These are phyloP conservation scores for Cheilosia vulpina DNA, from an alignment of 2,888 invertebrate species.

Conservation along the genomic window DNA sequence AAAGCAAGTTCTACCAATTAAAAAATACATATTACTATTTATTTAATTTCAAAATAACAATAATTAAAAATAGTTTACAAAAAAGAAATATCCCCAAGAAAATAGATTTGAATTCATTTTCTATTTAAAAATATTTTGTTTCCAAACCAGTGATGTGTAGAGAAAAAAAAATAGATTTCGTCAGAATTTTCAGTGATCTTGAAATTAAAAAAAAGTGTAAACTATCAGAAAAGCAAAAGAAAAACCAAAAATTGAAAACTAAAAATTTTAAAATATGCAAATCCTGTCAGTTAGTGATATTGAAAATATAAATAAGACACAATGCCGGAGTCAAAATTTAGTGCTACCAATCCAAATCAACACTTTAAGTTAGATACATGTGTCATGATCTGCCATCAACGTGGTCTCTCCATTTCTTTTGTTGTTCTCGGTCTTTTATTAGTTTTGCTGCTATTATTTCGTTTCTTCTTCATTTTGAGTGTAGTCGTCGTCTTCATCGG, in stretches of 20 bases:
- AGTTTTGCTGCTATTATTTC: constrained; percentile 20
- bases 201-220: constrained; percentile 7
- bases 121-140: not conserved
- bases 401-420: constrained; percentile 19
- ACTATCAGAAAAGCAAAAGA: not conserved
- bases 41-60: not conserved
- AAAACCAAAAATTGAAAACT: constrained; percentile 5
- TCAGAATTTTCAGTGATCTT: constrained; percentile 24
- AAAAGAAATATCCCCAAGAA: not conserved
- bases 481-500: not conserved
- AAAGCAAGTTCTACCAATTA: constrained; percentile 63
- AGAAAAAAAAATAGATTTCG: constrained; percentile 36
- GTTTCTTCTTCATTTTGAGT: constrained; percentile 5
- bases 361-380: not conserved
- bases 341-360: not conserved
- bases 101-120: not conserved
- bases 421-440: constrained; percentile 34
- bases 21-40: constrained; percentile 25
- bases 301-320: not conserved
- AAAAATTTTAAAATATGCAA: not conserved
- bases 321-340: no score
- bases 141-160: not conserved
- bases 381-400: not conserved
- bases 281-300: not conserved
- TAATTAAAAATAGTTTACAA: not conserved